phyloP scores from a whole-genome alignment of 2,113 vertebrate species.

The Sus scrofa region T2T-Sscrofa CM000828.6:68602501-68603000 shows the following conservation, averaged over 20 bases:
- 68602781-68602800: neutral
- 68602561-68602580: neutral
- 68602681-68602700: neutral
- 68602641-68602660: neutral
- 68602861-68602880: neutral
- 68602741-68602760: neutral
- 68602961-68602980: neutral
- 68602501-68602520: neutral
- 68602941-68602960: neutral
- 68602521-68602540: rapidly evolving
- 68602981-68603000: neutral
- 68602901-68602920: neutral
- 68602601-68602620: neutral
- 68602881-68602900: neutral
- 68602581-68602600: neutral
- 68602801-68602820: neutral
- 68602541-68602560: neutral
- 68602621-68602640: neutral
- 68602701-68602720: neutral
- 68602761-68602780: neutral
- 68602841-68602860: neutral
- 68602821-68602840: neutral
- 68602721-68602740: neutral
- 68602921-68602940: neutral
- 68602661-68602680: neutral